Conservation (phyloP, 2,888 invertebrate genomes). For the Heliconius cydno region DNA sequence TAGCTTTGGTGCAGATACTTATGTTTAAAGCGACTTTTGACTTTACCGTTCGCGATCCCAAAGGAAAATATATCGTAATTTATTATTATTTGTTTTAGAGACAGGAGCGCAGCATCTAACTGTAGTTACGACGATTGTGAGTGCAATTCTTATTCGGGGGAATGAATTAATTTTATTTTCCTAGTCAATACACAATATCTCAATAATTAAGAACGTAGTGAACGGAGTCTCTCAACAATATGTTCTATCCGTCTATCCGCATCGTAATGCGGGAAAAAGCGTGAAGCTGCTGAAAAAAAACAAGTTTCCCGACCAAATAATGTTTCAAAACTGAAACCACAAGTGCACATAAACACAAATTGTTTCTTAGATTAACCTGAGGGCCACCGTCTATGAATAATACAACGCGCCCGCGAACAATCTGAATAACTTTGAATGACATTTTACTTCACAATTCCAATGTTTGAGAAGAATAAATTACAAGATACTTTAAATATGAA, state of each 20-base stretch:
- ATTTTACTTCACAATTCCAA: constrained; percentile 47
- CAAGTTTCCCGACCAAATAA: not conserved
- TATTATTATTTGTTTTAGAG: not conserved
- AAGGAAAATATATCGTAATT: not conserved
- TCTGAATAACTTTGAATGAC: constrained; percentile 47
- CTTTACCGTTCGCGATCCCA: constrained; percentile 14
- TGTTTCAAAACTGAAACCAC: constrained; percentile 40
- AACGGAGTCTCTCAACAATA: too few species aligned
- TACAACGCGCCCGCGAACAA: constrained; percentile 28
- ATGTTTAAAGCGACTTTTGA: constrained; percentile 1
- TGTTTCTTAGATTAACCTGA: constrained; percentile 70
- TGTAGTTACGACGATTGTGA: not conserved
- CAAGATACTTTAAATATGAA: constrained; percentile 19
- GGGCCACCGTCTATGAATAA: constrained; percentile 51
- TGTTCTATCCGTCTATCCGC: too few species aligned
- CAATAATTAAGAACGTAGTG: not conserved
- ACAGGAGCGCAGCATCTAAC: not conserved
- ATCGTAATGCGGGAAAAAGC: not conserved
- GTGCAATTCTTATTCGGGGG: not conserved
- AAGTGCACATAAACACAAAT: constrained; percentile 49
- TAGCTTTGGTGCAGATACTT: constrained; percentile 13
- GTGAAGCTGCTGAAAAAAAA: not conserved
- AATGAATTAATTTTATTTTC: not conserved
- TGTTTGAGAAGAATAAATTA: constrained; percentile 44
- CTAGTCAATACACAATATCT: not conserved